Conservation (phyloP, 2,113 vertebrate genomes). For the Myrmecophaga tridactyla region DNA sequence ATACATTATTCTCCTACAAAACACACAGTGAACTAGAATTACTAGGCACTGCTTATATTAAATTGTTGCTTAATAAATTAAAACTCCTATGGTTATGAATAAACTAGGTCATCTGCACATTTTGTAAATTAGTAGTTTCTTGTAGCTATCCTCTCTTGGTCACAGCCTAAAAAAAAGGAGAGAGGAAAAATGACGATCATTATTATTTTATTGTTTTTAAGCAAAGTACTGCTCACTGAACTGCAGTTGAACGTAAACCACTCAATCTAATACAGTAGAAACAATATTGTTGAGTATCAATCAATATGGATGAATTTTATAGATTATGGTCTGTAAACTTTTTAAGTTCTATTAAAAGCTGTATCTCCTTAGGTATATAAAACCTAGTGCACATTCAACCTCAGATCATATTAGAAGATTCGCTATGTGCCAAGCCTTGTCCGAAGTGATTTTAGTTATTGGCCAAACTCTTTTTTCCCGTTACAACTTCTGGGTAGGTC, state of each 20-base stretch:
- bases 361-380: not conserved
- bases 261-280: conserved; percentile 71
- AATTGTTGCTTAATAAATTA: conserved; percentile 80
- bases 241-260: conserved; percentile 71
- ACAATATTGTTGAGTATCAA: conserved; percentile 67
- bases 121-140: conserved; percentile 80
- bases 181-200: conserved; percentile 74
- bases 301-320: conserved; percentile 58
- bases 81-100: conserved; percentile 79
- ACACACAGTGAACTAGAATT: conserved; percentile 68
- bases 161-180: conserved; percentile 62
- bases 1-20: conserved; percentile 74
- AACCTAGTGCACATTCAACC: not conserved
- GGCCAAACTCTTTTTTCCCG: not conserved
- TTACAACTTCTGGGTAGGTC: not conserved
- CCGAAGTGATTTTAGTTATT: conserved; percentile 19
- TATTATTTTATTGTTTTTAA: conserved; percentile 77
- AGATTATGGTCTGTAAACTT: conserved; percentile 1
- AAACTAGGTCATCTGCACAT: conserved; percentile 75
- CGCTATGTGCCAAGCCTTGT: not conserved
- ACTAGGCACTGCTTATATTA: conserved; percentile 78
- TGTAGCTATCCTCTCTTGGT: conserved; percentile 75
- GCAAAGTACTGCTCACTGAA: conserved; percentile 63
- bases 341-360: conserved; percentile 5
- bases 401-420: not conserved